Evolutionary conservation across 1,140 invertebrate species (phyloP), one percentile per base, ranked within the genome.

Genomic region (Coelopa frigida): DNA sequence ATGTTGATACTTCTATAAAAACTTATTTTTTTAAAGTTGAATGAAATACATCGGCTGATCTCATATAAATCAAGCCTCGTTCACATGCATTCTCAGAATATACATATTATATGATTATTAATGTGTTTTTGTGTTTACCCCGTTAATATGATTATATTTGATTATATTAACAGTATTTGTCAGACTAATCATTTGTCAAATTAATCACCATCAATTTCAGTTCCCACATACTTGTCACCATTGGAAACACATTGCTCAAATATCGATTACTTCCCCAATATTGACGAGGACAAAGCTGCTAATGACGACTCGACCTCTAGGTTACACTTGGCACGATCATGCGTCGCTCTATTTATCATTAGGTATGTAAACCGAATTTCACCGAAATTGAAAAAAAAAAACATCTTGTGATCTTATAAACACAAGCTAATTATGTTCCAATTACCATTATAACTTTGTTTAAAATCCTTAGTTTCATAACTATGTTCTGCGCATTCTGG

Each of bases 191-290:
- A 8, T 29, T 29, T 29, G 8, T 29, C n/a, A n/a, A n/a, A n/a
- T n/a, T n/a, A n/a, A n/a, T n/a, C n/a, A n/a, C n/a, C n/a, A n/a
- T 70, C 56, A 64, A 54, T 81, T 83, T 15, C 75, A 93, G 90
- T 91, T 53, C 84, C 87, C 59, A 85, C 87, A 24, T 94, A 95
- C 67, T 71, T 93, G 55, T 94, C 89, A 43, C 90, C 90, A 0
- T 87, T 93, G 42, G 91, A 95, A 71, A 94, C 91, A 2, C 87
- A 94, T 70, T 95, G 91, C 71, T 89, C 85, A 70, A 94, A 94
- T 74, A 84, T 95, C 56, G 87, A 94, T 70, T 95, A 95, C 70
- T 93, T 89, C 76, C 66, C 65, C 12, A 51, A 58, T 44, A 51
- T 55, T 44, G 62, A 70, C 44, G 59, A 68, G 8, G 62, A 67